Evolutionary conservation across 1,140 invertebrate species (phyloP), one percentile per base, ranked within the genome.

Genomic region (Drosophila tani): DNA sequence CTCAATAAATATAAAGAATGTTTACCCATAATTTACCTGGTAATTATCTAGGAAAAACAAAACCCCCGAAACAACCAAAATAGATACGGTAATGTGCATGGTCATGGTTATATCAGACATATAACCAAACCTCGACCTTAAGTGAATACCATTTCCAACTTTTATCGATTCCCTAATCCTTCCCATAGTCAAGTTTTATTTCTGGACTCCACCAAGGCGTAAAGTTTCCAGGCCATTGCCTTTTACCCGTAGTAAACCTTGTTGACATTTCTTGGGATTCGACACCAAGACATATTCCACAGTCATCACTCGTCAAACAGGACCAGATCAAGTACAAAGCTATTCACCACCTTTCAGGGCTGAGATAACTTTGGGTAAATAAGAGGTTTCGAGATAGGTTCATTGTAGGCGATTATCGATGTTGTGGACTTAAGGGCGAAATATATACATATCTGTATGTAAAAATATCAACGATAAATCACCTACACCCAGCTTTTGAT

Each of bases 261-360:
- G 53, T 82, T 86, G 82, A 67, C 82, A 86, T 85, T 79, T 75
- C 49, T 66, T 58, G 63, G 40, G 47, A 63, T 57, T 59, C 21
- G 38, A 51, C 27, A 53, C 57, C 57, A 43, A 68, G 63, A 70
- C 63, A 17, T 38, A 5, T 15, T 15, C 32, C 27, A 71, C 41
- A 68, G 63, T 62, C 56, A 38, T 27, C 55, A 40, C 62, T 14
- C 41, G 27, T 9, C 47, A 45, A 40, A 69, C 46, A 38, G 60
- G 53, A 59, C 55, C 65, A 70, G 87, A 88, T 84, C 85, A 90
- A 88, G 85, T 88, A 88, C 84, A 88, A 79, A 81, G 79, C 68
- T 57, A 56, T 67, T 58, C 15, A 35, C 51, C 14, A 55, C 12
- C 19, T 62, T 74, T 71, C 38, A 71, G 45, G 57, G 56, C n/a